These are phyloP conservation scores for Peromyscus leucopus DNA, from an alignment of 2,113 vertebrate genomes.

Conservation along the genomic window DNA sequence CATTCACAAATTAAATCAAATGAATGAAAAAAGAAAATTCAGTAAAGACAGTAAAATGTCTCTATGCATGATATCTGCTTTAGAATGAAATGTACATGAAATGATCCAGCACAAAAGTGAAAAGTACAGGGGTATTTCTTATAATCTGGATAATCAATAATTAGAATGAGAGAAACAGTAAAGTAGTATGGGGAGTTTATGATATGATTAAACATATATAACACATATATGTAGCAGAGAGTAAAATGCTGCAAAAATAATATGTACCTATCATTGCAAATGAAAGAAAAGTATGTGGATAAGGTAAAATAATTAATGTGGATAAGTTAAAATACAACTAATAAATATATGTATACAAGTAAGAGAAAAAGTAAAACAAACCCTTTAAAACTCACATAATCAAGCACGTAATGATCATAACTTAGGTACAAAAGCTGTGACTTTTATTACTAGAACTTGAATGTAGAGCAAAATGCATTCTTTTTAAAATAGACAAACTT, in stretches of 20 bases:
- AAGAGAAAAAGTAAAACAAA: neutral
- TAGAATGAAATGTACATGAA: neutral
- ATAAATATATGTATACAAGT: neutral
- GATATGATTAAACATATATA: neutral
- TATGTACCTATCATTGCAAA: neutral
- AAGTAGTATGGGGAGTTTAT: neutral
- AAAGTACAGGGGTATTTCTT: neutral
- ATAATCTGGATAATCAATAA: constrained; percentile 5
- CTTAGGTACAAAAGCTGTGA: neutral
- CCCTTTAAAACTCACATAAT: neutral
- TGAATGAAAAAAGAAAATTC: neutral
- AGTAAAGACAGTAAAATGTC: neutral
- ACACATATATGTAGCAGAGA: neutral
- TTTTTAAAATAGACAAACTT: neutral
- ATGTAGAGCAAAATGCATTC: neutral
- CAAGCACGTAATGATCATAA: neutral
- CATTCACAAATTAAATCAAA: neutral
- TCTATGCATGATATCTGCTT: neutral
- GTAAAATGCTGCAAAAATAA: neutral
- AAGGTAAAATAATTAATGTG: neutral
- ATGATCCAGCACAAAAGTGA: neutral
- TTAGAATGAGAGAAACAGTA: neutral
- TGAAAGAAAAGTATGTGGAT: neutral
- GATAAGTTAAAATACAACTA: neutral
- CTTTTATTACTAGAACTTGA: neutral